Base-by-base conservation (phyloP, 2,797 vertebrate genomes). In the Pipistrellus kuhlii region DNA sequence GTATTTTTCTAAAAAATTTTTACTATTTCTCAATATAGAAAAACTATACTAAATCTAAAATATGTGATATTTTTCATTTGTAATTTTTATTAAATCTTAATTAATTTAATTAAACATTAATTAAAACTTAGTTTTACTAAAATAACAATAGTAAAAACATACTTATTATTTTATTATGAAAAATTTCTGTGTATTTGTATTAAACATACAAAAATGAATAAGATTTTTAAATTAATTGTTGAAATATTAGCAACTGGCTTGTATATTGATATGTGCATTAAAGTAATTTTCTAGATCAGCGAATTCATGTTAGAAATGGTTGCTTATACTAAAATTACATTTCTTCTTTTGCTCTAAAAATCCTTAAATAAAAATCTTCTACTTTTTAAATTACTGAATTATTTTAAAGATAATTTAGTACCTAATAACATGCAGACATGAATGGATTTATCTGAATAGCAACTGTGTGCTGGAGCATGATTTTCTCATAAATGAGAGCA, bases 261-360 rank as follows among this genome's bases (percentile, higher is more conserved):
- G 88, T 97, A 98, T 98, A 98, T 97, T 97, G 97, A 98, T 98
- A 98, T 93, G 80, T 97, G 80, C 97, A 98, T 97, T 98, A 98
- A 98, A 98, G 96, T 96, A 92, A 98, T 98, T 98, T 98, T 98
- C 98, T 98, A 98, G 97, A 98, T 98, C 96, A 97, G 84, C 82
- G 95, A 98, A 96, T 97, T 94, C 84, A 97, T 95, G 96, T 96
- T 97, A 96, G 90, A 95, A 97, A 97, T 91, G 93, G 95, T 80
- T 97, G 95, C 93, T 72, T 95, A 80, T 69, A 71, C 76, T 89
- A 94, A 96, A 97, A 96, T 94, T 93, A 89, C 90, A 93, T 94
- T 97, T 95, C 64, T 90, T 96, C 62, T 93, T 95, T 96, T 96
- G 53, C 93, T 96, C 44, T 92, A 96, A 96, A 96, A 98, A 95